Base-by-base conservation (phyloP, 2,113 vertebrate species). In the Narcine bancroftii region DNA sequence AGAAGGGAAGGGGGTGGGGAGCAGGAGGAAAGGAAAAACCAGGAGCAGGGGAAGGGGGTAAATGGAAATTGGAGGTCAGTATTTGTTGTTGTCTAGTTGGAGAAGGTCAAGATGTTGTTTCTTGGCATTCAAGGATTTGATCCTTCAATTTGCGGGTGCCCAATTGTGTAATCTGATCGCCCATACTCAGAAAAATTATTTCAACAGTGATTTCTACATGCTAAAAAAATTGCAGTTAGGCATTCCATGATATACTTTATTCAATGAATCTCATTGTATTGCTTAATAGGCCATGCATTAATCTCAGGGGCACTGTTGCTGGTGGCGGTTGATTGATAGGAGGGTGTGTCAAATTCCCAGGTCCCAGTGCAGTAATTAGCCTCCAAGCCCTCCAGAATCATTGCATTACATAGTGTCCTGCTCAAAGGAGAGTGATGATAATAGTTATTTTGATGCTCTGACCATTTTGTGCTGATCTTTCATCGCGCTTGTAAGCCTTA, bases 251-350 rank as follows among this genome's bases (percentile, higher is more conserved):
- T 93, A n/a, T 79, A 94, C 93, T 96, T 96, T 96, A 96, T 94
- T 92, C 94, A 95, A 92, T 36, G 93, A 93, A 89, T 95, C 94
- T 95, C 94, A 95, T 94, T 95, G 95, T 95, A 94, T 96, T 95
- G 94, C 95, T 96, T 96, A 96, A 93, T 93, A 95, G 94, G 94
- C 47, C 2, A 6, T n/a, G 81, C 81, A 33, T n/a, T 85, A 53
- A 29, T 53, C 95, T 95, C 95, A 89, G 94, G 96, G 94, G 96
- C 95, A 94, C 95, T 96, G 95, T 96, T 95, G 93, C 95, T 95
- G 95, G 92, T 93, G 93, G 93, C 94, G 94, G 92, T 93, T 96
- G 95, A 96, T 95, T 95, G 96, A 96, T 95, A 95, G 93, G 93
- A 94, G 96, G 95, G 95, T 96, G 96, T 96, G 93, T 95, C 81